Conservation (phyloP, 2,797 vertebrate species). For the Mus caroli region DNA sequence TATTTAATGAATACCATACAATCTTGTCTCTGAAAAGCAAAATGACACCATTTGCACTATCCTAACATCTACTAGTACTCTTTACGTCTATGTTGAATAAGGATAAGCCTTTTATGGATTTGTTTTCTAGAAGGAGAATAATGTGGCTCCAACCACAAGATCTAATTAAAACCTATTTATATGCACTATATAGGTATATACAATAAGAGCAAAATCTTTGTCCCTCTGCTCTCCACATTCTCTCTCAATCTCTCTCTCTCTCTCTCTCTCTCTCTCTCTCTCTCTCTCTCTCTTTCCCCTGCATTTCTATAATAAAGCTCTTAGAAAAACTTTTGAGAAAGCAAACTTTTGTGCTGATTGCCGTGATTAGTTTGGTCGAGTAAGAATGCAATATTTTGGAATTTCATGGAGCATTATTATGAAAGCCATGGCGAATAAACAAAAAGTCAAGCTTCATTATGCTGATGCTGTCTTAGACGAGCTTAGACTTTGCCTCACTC, state of each 20-base stretch:
- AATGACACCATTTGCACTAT: neutral
- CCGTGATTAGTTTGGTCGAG: conserved; percentile 48
- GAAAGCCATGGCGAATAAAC: conserved; percentile 56
- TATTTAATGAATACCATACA: neutral
- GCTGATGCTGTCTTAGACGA: conserved; percentile 16
- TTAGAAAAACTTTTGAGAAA: conserved; percentile 44
- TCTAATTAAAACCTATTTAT: neutral
- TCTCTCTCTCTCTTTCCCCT: neutral
- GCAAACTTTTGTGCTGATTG: conserved; percentile 59
- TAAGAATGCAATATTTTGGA: conserved; percentile 58
- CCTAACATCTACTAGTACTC: neutral
- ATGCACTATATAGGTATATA: neutral
- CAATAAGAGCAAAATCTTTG: neutral
- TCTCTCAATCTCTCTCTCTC: neutral
- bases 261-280: neutral
- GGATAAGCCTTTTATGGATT: neutral
- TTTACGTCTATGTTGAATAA: neutral
- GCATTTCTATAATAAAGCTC: too few species aligned
- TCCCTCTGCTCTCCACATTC: neutral
- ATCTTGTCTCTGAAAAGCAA: neutral
- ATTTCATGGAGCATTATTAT: conserved; percentile 61
- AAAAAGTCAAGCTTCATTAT: conserved; percentile 51
- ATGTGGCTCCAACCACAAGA: neutral
- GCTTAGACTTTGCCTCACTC: conserved; percentile 41
- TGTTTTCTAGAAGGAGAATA: neutral